Conservation (phyloP, 2,888 invertebrate genomes). For the Ceratothoa steindachneri region DNA sequence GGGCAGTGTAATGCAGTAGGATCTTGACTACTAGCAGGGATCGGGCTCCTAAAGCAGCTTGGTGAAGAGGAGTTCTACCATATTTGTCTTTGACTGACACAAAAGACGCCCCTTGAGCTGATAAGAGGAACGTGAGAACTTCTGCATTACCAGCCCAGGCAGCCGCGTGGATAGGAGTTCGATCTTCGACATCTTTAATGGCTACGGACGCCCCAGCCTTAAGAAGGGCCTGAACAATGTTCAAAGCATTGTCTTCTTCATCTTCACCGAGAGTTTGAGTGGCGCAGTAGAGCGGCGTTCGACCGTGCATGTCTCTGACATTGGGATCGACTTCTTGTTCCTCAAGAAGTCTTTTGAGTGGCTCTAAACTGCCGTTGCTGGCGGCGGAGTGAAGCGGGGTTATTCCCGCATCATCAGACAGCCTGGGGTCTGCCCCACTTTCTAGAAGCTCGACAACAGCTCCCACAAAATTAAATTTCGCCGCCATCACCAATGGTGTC, state of each 20-base stretch:
- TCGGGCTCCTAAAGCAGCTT: constrained; percentile 70
- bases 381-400: constrained; percentile 57
- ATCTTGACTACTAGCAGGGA: constrained; percentile 67
- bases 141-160: constrained; percentile 30
- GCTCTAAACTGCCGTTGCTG: constrained; percentile 17
- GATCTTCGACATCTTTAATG: constrained; percentile 57
- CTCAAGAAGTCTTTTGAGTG: constrained; percentile 9
- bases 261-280: constrained; percentile 16
- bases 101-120: constrained; percentile 58
- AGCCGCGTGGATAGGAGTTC: constrained; percentile 34
- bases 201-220: not conserved
- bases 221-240: not conserved
- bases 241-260: not conserved
- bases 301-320: constrained; percentile 16
- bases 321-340: constrained; percentile 22
- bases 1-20: constrained; percentile 51
- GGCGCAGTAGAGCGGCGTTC: constrained; percentile 34
- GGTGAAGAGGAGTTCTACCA: constrained; percentile 72
- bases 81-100: constrained; percentile 66
- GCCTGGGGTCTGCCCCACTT: constrained; percentile 74
- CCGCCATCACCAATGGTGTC: constrained; percentile 53
- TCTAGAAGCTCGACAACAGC: constrained; percentile 28
- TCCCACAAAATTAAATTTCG: constrained; percentile 30
- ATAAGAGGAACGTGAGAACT: constrained; percentile 23
- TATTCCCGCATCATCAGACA: constrained; percentile 59